A percentile compares a stretch with the other conserved stretches of the same genome.
These are phyloP conservation scores for Hetaerina americana DNA, from an alignment of 1,140 invertebrate species.

Conservation along the genomic window DNA sequence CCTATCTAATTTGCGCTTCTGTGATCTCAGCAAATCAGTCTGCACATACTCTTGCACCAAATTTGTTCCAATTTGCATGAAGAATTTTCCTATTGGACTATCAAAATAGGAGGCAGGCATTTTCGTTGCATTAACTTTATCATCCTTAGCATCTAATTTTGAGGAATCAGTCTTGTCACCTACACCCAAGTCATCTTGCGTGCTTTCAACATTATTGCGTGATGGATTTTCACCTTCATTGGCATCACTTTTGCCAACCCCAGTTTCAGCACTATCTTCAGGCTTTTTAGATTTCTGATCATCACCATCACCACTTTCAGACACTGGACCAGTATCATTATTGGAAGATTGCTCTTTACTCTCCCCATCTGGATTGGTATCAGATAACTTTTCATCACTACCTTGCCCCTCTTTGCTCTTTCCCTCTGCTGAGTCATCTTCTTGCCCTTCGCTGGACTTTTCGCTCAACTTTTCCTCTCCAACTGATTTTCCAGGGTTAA, in stretches of 20 bases:
- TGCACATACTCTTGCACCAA: constrained; percentile 88
- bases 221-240: not conserved
- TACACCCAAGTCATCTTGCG: constrained; percentile 5
- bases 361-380: not conserved
- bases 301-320: constrained; percentile 7
- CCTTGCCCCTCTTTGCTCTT: not conserved
- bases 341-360: constrained; percentile 8
- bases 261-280: not conserved
- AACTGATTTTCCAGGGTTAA: not conserved
- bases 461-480: not conserved
- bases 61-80: constrained; percentile 81
- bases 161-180: constrained; percentile 8
- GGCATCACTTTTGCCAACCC: constrained; percentile 1
- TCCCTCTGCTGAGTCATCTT: constrained; percentile 1
- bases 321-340: not conserved
- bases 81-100: constrained; percentile 77
- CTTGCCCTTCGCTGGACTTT: not conserved
- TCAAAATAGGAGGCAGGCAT: constrained; percentile 54
- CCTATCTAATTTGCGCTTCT: constrained; percentile 61
- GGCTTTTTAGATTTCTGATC: constrained; percentile 3
- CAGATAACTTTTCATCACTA: constrained; percentile 10
- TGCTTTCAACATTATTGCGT: not conserved
- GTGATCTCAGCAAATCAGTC: constrained; percentile 72
- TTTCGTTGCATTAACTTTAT: not conserved
- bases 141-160: not conserved